Evolutionary conservation across 2,797 vertebrate species (phyloP), one percentile per base, ranked within the genome.

Genomic region (Xiphophorus birchmanni): DNA sequence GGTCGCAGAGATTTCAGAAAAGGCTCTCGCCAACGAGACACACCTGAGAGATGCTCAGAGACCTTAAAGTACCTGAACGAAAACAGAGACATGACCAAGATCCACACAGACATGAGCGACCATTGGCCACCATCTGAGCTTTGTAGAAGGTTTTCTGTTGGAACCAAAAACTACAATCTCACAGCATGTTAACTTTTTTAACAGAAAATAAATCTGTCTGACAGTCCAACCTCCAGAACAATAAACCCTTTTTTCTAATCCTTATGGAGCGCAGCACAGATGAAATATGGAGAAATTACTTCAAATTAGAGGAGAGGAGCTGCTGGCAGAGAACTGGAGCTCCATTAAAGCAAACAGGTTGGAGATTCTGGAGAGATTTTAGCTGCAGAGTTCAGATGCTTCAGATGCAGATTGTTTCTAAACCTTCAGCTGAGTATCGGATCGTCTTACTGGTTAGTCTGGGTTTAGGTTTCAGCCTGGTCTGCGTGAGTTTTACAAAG

Each of bases 11-110:
- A 50, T 12, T 69, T 67, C 78, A 78, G 77, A 12, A 81, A 86
- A 54, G 81, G 40, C 7, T 75, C 77, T 67, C 56, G 0, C 79
- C 84, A 83, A 86, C 82, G 84, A 87, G 21, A 83, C 79, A 77
- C 56, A 83, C 83, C 89, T 84, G 86, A 91, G 82, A 78, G 78
- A 32, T 82, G 83, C 84, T 84, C 88, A 91, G 81, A 84, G 82
- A 87, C 78, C 87, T 80, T 65, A 83, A 87, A 72, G 82, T 45
- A 69, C 75, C 79, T 76, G 82, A 84, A 77, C 77, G 81, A 80
- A 75, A 75, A 81, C 29, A 50, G 29, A 18, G 5, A 47, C 35
- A 42, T 26, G 15, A 12, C 18, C 26, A 9, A 7, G 9, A 35
- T 63, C n/a, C 3, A 44, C 1, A 40, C 63, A 21, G 10, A 29